phyloP scores from a whole-genome alignment of 2,113 vertebrate species.

The Himantopus leucocephalus region DNA sequence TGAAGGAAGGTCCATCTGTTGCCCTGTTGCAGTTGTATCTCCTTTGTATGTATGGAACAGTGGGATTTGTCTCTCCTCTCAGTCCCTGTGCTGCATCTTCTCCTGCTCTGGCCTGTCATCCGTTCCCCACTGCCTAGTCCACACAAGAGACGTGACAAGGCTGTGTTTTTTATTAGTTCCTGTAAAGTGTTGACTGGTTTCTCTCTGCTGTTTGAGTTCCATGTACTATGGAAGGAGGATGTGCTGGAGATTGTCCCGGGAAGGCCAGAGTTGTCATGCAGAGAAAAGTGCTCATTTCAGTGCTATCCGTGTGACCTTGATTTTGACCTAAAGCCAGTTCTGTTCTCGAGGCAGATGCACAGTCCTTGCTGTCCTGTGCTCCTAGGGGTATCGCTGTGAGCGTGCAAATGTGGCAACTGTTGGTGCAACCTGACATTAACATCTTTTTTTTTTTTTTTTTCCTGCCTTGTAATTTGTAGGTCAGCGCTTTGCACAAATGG shows the following conservation, averaged over 20 bases:
- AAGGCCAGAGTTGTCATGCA: not conserved
- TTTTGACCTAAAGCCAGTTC: not conserved
- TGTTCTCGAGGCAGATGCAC: not conserved
- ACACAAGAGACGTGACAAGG: too few species aligned
- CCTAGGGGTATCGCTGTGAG: not conserved
- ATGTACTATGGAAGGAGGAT: not conserved
- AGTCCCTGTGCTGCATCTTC: not conserved
- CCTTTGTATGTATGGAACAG: not conserved
- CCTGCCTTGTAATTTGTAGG: constrained; percentile 71
- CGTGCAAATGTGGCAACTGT: not conserved
- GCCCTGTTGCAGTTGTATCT: not conserved
- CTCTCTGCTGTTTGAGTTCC: not conserved
- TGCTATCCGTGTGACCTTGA: not conserved
- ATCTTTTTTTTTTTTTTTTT: not conserved
- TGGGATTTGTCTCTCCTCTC: not conserved
- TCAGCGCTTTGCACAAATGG: constrained; percentile 91
- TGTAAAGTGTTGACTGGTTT: not conserved
- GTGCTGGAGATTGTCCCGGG: not conserved
- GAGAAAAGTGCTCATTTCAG: not conserved
- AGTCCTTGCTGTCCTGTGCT: not conserved
- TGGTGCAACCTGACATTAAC: not conserved
- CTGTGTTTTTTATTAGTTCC: too few species aligned
- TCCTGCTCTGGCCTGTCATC: not conserved
- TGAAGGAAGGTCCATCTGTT: not conserved
- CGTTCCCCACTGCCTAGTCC: not conserved